Evolutionary conservation across 2,888 invertebrate genomes (phyloP), one percentile per base, ranked within the genome.

Genomic region (Micoletzkya japonica): DNA sequence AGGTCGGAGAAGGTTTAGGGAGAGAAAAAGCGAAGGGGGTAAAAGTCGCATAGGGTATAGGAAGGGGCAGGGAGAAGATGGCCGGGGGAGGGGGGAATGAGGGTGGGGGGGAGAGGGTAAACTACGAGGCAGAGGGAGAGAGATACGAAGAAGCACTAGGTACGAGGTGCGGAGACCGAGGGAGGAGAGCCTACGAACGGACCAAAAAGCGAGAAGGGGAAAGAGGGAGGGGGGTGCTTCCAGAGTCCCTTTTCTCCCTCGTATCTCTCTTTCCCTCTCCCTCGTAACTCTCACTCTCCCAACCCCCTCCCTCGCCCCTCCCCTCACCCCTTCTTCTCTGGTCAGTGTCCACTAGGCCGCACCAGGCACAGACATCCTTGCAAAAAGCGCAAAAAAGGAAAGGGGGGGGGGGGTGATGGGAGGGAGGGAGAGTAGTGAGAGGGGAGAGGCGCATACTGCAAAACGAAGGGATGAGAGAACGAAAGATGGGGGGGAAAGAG

Each of bases 331-430:
- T 7, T 54, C 54, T 24, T 7, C 54, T 54, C 26, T 54, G 7
- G 14, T n/a, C 54, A 7, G 17, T 54, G 7, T 44, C 44, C 20
- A 14, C 44, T 44, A 44, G 14, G 20, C 54, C 54, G 54, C 54
- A 24, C 54, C 54, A 54, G 54, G 54, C 54, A 54, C 54, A 54
- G 54, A 54, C 54, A 44, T 14, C 54, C 54, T 7, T 24, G 14
- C 7, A n/a, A n/a, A 24, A 54, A 54, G 26, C 17, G 24, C 54
- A 7, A 54, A 20, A 54, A 24, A 24, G 24, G 7, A 24, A 54
- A 54, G 54, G 17, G 24, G 54, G 20, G 54, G 7, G 14, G 7
- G 14, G 54, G 54, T 54, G 54, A 24, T n/a, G n/a, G 7, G 26
- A 24, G 54, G 44, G 44, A 20, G 44, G 10, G 10, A 44, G 17